Percentiles rank a stretch among this genome's conserved stretches.
Evolutionary conservation across 2,797 vertebrate species (phyloP).

Genomic region (Amniataba percoides): DNA sequence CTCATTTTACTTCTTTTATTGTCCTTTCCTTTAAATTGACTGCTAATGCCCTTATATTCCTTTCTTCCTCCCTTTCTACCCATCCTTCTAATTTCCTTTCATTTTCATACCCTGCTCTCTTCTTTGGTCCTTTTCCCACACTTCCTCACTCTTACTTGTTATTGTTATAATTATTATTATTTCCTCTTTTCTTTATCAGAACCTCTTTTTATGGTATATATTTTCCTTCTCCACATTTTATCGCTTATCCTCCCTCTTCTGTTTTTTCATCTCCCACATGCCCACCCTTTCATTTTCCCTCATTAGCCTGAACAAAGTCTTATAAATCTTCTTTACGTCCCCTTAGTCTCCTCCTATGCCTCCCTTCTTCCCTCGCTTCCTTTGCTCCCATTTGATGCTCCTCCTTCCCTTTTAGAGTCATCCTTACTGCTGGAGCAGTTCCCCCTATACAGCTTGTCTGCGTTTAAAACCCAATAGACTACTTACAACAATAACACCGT

Average conservation of each 20-base stretch:
- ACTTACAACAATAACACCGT: slow-evolving; percentile 57
- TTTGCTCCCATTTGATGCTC: not conserved
- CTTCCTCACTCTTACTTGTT: not conserved
- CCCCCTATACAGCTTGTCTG: not conserved
- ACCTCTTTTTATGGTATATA: not conserved
- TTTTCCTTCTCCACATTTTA: not conserved
- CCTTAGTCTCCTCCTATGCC: not conserved
- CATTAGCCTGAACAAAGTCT: not conserved
- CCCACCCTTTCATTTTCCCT: not conserved
- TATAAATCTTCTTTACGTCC: not conserved
- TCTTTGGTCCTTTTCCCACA: not conserved
- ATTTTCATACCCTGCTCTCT: not conserved
- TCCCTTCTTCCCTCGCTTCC: slow-evolving; percentile 2
- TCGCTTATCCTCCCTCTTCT: accelerated
- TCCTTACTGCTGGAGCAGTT: slow-evolving; percentile 1
- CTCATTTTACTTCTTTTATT: not conserved
- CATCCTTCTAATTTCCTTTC: not conserved
- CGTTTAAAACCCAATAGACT: slow-evolving; percentile 62
- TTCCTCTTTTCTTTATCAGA: not conserved
- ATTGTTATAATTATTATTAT: not conserved
- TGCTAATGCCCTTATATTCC: not conserved
- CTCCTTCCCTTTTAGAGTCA: not conserved
- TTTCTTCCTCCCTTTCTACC: too few species aligned
- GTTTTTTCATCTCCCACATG: not conserved
- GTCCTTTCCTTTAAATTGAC: not conserved